Base-by-base conservation (phyloP, 2,888 invertebrate species). In the Drosophila ezoana region DNA sequence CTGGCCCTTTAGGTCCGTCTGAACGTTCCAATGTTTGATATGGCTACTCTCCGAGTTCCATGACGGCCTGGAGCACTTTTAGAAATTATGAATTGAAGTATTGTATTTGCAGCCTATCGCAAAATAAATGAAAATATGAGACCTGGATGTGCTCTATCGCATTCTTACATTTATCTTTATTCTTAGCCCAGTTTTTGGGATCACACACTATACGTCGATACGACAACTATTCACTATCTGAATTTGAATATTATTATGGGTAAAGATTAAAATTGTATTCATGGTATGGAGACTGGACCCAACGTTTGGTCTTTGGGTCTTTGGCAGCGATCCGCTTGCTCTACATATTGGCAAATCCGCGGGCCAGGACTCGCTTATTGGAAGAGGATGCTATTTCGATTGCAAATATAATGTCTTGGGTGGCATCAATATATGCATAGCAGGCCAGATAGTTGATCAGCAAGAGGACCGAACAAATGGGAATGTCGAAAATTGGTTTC, bases 391-490 rank as follows among this genome's bases (percentile, higher is more conserved):
- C 0, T 2, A 72, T 0, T 0, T 61, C n/a, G 0, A 40, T 3
- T 0, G 11, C 14, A 0, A 1, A 3, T 0, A 6, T 23, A 13
- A 86, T 43, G 0, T 52, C 49, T 0, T 60, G 43, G 23, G 61
- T 41, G 14, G 13, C 20, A 10, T 40, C 49, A 8, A 71, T 48
- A 6, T 47, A 63, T 5, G 45, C 44, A 44, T 67, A 79, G 37
- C 60, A 66, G 48, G 58, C 51, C 9, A 83, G 10, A 11, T 75
- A 88, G 14, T 83, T 76, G 0, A 79, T 44, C 41, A 81, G 57
- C 11, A 86, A 35, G 0, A 86, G 35, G 0, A 83, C 8, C 2
- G 81, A 37, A 11, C 71, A 76, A 2, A 85, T 65, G 0, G 85
- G 87, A 11, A 44, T 59, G 16, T 86, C 85, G 28, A 60, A 10